These are phyloP conservation scores for Pemphigus obesinymphae DNA, from an alignment of 1,140 invertebrate genomes.

Conservation along the genomic window DNA sequence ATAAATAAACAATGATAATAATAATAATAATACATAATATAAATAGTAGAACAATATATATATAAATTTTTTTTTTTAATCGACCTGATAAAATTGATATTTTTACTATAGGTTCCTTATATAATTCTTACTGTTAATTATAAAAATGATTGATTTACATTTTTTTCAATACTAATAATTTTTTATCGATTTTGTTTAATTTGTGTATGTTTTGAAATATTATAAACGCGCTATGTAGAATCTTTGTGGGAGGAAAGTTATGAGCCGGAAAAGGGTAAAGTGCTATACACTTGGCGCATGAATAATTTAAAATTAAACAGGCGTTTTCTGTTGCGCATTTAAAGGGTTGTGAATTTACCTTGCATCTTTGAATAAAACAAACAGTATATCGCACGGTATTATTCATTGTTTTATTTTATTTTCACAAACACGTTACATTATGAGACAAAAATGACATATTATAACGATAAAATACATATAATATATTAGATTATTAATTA, in stretches of 20 bases:
- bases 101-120: background rate
- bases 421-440: background rate
- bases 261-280: background rate
- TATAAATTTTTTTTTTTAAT: too few species aligned
- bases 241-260: background rate
- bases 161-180: slow-evolving; percentile 2
- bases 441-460: background rate
- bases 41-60: too few species aligned
- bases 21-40: too few species aligned
- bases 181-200: slow-evolving; percentile 4
- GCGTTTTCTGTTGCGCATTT: background rate
- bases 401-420: background rate
- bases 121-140: background rate
- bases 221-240: background rate
- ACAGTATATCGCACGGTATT: background rate
- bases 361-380: slow-evolving; percentile 2
- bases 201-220: background rate
- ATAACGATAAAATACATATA: background rate
- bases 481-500: too few species aligned
- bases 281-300: background rate
- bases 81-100: background rate
- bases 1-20: too few species aligned
- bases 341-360: background rate
- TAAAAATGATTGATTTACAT: background rate
- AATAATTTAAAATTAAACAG: slow-evolving; percentile 30